These are phyloP conservation scores for Odontomachus brunneus DNA, from an alignment of 1,140 invertebrate genomes.

Conservation along the genomic window DNA sequence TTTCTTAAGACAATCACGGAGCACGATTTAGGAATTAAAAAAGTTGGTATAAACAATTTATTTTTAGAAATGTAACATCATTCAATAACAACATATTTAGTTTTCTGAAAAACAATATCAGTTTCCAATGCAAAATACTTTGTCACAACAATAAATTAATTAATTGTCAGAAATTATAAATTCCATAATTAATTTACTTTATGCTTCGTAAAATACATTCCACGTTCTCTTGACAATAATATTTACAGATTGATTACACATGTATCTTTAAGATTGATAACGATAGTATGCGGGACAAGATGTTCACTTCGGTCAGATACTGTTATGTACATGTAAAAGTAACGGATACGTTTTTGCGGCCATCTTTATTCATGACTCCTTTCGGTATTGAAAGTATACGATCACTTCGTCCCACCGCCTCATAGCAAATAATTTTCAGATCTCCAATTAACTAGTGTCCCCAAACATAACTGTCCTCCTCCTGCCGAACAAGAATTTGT, in stretches of 20 bases:
- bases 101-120: no score
- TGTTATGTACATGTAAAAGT: not conserved
- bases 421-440: conserved; percentile 1
- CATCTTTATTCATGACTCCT: conserved; percentile 30
- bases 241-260: not conserved
- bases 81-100: no score
- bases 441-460: conserved; percentile 3
- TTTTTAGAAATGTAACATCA: no score
- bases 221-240: not conserved
- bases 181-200: conserved; percentile 12
- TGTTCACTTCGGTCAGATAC: not conserved
- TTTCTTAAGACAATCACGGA: not conserved
- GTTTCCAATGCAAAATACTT: not conserved
- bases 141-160: not conserved
- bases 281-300: not conserved
- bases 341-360: not conserved
- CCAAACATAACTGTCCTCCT: not conserved
- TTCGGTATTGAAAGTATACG: conserved; percentile 1
- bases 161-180: not conserved
- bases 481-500: not conserved
- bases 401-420: not conserved
- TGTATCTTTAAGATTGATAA: conserved; percentile 22
- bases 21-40: not conserved
- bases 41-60: no score
- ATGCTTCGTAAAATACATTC: not conserved